phyloP scores from a whole-genome alignment of 2,888 invertebrate species.

The Dynastes hyllus region DNA sequence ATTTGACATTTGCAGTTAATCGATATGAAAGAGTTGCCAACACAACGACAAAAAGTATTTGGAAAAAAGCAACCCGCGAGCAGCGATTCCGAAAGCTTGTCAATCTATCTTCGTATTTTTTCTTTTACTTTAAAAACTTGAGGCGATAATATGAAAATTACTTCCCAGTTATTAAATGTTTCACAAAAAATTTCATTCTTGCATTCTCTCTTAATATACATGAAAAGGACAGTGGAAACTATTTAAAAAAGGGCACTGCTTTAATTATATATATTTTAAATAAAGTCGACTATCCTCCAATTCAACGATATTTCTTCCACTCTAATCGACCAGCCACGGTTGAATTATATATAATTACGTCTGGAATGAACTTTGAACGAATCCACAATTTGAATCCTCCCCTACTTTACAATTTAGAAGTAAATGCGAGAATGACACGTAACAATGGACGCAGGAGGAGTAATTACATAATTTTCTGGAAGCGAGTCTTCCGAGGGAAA shows the following conservation, averaged over 20 bases:
- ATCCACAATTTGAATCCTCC: conserved; percentile 34
- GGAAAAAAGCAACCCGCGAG: too few species aligned
- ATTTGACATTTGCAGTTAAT: too few species aligned
- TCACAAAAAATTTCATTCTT: too few species aligned
- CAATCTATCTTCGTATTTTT: too few species aligned
- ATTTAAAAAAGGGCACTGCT: background rate
- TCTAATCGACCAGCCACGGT: background rate
- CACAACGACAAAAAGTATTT: too few species aligned
- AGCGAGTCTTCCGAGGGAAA: conserved; percentile 45
- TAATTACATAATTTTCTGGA: conserved; percentile 56
- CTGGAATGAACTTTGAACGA: conserved; percentile 35
- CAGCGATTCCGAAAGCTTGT: too few species aligned
- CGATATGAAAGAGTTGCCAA: too few species aligned
- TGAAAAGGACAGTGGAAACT: too few species aligned
- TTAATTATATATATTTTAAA: background rate
- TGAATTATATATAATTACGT: conserved; percentile 28
- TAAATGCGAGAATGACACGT: conserved; percentile 41
- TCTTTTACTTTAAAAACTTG: too few species aligned
- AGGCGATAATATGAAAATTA: too few species aligned
- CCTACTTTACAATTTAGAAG: conserved; percentile 37
- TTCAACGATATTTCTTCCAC: background rate
- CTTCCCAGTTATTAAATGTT: too few species aligned
- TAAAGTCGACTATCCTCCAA: background rate
- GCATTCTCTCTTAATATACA: too few species aligned
- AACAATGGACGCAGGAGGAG: conserved; percentile 46